Evolutionary conservation across 2,797 vertebrate genomes (phyloP), one percentile per base, ranked within the genome.

Genomic region (Distichodus sexfasciatus): DNA sequence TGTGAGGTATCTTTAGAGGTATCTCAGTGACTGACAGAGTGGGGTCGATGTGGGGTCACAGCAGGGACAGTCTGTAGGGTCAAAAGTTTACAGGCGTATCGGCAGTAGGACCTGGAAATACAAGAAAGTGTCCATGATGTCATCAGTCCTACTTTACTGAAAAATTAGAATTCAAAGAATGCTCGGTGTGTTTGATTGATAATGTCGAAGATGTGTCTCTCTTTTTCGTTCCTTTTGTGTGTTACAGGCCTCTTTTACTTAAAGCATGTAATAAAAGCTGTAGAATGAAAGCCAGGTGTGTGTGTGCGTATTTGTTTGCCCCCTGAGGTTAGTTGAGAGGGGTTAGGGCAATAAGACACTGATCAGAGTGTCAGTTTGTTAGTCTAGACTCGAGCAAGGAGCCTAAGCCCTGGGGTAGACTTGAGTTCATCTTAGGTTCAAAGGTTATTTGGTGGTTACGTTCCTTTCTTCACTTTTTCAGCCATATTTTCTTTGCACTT

Each of bases 331-430:
- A 59, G 53, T 21, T 50, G 35, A 44, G 69, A 72, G 76, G 57
- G 24, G 57, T 69, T 64, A 71, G 71, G 51, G 79, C 33, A 71
- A 68, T 74, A 70, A 63, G 71, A 79, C 74, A 70, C 35, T 12
- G 72, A 84, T 81, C 81, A 83, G 71, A 77, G 76, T 48, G 70
- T 73, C 50, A 66, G 82, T 81, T 87, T 86, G 85, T 84, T 85
- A 78, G 69, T 79, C 68, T 64, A 82, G 72, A 83, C 77, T 74
- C 72, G 50, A 70, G 77, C 62, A 23, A 72, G 76, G 83, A 83
- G 77, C 77, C n/a, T 72, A 23, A 70, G 82, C 82, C 68, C 35
- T 31, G 74, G 86, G 82, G 79, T 76, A 70, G 63, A 72, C 83
- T 79, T 69, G 82, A 89, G 84, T 86, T 86, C 78, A 85, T 72